Evolutionary conservation across 2,888 invertebrate species (phyloP), one percentile per base, ranked within the genome.

Genomic region (Dryocosmus kuriphilus): DNA sequence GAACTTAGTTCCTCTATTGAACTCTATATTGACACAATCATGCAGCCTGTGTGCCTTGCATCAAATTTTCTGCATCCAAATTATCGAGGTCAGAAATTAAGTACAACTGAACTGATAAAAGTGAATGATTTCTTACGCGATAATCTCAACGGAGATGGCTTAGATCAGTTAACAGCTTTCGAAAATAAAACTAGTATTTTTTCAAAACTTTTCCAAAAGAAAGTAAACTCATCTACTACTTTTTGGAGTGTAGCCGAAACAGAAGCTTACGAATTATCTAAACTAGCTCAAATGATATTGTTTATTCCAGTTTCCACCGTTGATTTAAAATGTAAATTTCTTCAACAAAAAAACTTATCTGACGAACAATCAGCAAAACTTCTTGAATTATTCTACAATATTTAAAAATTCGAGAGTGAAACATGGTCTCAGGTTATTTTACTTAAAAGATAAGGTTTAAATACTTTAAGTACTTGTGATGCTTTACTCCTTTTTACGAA

Each of bases 351-450:
- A 11, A 24, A 24, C 0, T 24, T 61, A 27, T 14, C 30, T 24
- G 60, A 14, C 1, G 30, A 61, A 27, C 14, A 24, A 61, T 14
- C 24, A 14, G 60, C 22, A 30, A 61, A 61, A 27, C 60, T 22
- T 16, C 2, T 27, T 27, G 27, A 61, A 24, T 60, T 60, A 16
- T 60, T 2, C 14, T 60, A 60, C 11, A 27, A n/a, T n/a, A 60
- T 61, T 61, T 61, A 61, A 61, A 27, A 61, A 61, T 61, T 61
- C 8, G 60, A 46, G 46, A 46, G 19, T 46, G 19, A 46, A 46
- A 19, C 5, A 46, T 1, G 46, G 8, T 46, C 46, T 46, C 19
- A 46, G 19, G 46, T 19, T 2, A 46, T 19, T 46, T 46, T 46
- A 46, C 0, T 46, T 19, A 46, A 46, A 46, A 19, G 46, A 46